Evolutionary conservation across 2,888 invertebrate species (phyloP).

Genomic region (Tridacna crocea): DNA sequence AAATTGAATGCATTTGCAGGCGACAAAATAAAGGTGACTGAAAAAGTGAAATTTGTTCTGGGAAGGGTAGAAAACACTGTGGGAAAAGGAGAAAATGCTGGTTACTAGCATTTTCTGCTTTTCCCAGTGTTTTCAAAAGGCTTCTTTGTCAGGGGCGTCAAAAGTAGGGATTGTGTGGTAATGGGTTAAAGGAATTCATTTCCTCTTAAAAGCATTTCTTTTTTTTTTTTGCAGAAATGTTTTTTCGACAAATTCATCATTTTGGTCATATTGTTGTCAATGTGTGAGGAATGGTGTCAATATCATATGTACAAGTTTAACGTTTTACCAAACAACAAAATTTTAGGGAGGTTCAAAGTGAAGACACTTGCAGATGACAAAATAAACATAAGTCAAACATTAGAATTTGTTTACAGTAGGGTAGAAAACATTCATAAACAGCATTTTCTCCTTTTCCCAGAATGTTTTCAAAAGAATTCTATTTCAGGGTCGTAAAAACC

Average conservation of each 20-base stretch:
- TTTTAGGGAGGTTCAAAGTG: too few relatives aligned
- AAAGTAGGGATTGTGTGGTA: neutral
- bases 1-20: neutral
- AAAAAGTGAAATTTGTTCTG: neutral
- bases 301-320: neutral
- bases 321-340: neutral
- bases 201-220: too few relatives aligned
- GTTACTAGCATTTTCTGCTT: neutral
- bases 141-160: neutral
- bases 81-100: neutral
- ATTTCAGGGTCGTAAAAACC: neutral
- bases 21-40: neutral
- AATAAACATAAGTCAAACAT: neutral
- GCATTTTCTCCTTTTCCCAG: constrained; percentile 4
- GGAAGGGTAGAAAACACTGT: neutral
- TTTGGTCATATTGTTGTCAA: neutral
- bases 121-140: neutral
- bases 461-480: neutral
- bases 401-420: neutral
- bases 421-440: neutral
- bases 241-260: too few relatives aligned
- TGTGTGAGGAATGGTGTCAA: neutral
- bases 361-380: neutral
- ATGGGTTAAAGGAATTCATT: neutral
- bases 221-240: too few relatives aligned